phyloP scores from a whole-genome alignment of 2,797 vertebrate species.

The Xenopus petersii region DNA sequence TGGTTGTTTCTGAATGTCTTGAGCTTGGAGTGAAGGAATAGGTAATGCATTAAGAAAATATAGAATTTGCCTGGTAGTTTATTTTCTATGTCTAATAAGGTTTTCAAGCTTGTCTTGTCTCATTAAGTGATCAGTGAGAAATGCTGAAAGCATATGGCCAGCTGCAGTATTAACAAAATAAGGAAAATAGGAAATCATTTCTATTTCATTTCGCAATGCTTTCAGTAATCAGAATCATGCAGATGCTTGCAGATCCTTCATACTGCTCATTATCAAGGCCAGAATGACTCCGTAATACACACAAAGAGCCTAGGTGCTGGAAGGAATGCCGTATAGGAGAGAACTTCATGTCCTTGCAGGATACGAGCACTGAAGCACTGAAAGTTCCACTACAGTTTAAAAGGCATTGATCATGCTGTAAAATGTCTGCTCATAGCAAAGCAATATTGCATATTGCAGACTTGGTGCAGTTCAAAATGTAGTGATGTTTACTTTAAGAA shows the following conservation, averaged over 20 bases:
- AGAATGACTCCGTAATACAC: neutral
- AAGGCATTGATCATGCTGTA: neutral
- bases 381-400: neutral
- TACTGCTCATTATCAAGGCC: constrained; percentile 3
- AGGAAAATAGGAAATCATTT: constrained; percentile 34
- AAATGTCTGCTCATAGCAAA: too few species aligned
- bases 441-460: too few species aligned
- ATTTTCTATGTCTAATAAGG: constrained; percentile 48
- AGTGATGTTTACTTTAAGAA: too few species aligned
- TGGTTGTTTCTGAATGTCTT: constrained; percentile 37
- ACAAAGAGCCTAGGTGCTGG: neutral
- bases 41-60: constrained; percentile 37
- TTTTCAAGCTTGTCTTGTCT: constrained; percentile 51
- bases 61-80: constrained; percentile 32
- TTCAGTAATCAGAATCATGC: constrained; percentile 38
- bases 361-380: neutral
- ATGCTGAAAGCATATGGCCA: constrained; percentile 39
- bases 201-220: constrained; percentile 36
- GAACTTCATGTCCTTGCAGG: neutral
- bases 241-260: constrained; percentile 26
- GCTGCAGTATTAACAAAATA: constrained; percentile 43
- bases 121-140: constrained; percentile 37
- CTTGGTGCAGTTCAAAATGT: too few species aligned
- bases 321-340: neutral
- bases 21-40: constrained; percentile 12